These are phyloP conservation scores for Chelonoidis abingdonii DNA, from an alignment of 2,113 vertebrate species.

Conservation along the genomic window DNA sequence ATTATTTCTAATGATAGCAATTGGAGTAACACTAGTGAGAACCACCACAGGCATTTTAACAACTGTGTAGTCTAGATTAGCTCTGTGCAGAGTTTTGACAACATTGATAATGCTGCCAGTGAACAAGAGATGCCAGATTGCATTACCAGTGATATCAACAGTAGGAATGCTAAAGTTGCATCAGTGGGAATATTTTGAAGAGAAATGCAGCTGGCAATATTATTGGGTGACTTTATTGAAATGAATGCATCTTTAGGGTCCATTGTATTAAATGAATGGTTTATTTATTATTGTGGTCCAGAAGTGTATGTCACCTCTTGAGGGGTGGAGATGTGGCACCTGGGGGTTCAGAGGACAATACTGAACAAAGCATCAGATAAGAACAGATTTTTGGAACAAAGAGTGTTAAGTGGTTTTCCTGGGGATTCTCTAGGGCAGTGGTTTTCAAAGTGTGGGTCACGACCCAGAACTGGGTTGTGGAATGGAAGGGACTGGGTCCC, in stretches of 20 bases:
- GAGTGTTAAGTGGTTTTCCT: background rate
- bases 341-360: background rate
- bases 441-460: too few relatives aligned
- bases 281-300: background rate
- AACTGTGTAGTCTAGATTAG: background rate
- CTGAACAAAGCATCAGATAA: background rate
- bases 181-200: background rate
- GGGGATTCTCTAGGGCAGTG: background rate
- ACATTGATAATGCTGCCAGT: accelerated
- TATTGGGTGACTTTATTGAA: too few relatives aligned
- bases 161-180: background rate
- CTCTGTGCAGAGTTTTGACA: background rate
- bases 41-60: accelerated
- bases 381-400: background rate
- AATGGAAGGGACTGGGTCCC: too few relatives aligned
- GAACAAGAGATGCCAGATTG: accelerated
- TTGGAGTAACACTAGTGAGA: background rate
- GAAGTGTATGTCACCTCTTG: background rate
- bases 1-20: background rate
- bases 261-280: background rate
- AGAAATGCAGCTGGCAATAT: background rate
- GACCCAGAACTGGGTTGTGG: too few relatives aligned
- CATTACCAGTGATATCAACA: accelerated
- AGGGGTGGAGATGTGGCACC: background rate
- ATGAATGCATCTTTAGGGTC: background rate